phyloP scores from a whole-genome alignment of 2,888 invertebrate species.

The Melinaea marsaeus region DNA sequence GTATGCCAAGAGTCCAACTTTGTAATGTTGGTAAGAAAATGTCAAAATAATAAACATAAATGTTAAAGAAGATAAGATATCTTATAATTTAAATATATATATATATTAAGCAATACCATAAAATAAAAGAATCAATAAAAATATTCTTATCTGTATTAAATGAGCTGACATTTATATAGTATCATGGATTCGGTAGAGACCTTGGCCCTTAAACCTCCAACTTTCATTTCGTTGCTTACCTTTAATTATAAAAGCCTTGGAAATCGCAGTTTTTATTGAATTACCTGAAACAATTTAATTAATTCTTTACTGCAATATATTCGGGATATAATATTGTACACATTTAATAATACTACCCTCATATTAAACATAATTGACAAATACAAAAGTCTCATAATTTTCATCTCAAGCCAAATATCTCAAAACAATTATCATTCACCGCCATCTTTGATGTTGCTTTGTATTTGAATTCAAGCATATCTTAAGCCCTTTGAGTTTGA shows the following conservation, averaged over 20 bases:
- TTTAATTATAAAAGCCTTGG: not conserved
- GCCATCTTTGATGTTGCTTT: slow-evolving; percentile 50
- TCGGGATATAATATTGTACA: too few relatives aligned
- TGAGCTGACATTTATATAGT: not conserved
- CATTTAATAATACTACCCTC: too few relatives aligned
- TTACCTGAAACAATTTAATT: slow-evolving; percentile 37
- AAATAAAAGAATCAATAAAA: not conserved
- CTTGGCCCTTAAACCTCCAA: slow-evolving; percentile 5
- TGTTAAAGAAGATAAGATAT: too few relatives aligned
- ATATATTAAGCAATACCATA: not conserved
- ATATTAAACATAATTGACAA: slow-evolving; percentile 23
- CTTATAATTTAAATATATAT: not conserved
- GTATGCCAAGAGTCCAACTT: too few relatives aligned
- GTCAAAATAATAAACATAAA: too few relatives aligned
- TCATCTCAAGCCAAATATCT: not conserved
- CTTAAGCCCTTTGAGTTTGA: slow-evolving; percentile 59
- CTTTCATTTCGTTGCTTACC: slow-evolving; percentile 12
- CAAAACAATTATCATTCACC: not conserved
- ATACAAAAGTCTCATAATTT: slow-evolving; percentile 13
- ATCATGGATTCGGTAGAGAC: not conserved
- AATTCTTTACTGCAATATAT: too few relatives aligned
- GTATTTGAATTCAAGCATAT: slow-evolving; percentile 60
- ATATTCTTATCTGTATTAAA: not conserved
- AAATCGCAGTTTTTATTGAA: slow-evolving; percentile 8
- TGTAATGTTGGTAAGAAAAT: too few relatives aligned